Evolutionary conservation across 2,888 invertebrate species (phyloP).

Genomic region (Ecliptopera silaceata): DNA sequence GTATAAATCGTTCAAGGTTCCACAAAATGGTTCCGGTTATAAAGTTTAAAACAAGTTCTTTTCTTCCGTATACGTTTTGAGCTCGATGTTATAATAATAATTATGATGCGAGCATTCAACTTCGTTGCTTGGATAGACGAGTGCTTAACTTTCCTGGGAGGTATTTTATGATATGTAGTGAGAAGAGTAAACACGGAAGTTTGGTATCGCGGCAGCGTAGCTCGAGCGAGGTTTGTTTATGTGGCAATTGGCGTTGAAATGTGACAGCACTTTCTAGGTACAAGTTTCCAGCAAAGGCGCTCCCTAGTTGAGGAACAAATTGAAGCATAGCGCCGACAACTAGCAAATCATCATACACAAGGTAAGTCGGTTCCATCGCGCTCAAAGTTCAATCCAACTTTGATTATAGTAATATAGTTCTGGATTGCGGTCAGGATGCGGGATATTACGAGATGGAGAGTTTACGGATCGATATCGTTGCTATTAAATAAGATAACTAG

Average conservation of each 20-base stretch:
- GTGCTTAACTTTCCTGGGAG: constrained; percentile 47
- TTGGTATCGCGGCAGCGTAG: constrained; percentile 61
- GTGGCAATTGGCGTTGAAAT: constrained; percentile 74
- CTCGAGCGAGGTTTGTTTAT: constrained; percentile 69
- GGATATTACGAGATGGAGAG: constrained; percentile 39
- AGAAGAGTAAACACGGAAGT: constrained; percentile 66
- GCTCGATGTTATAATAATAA: constrained; percentile 40
- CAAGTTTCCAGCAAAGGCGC: constrained; percentile 67
- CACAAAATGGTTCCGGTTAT: constrained; percentile 38
- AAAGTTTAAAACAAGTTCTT: constrained; percentile 41
- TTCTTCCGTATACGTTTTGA: constrained; percentile 34
- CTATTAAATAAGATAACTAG: constrained; percentile 21
- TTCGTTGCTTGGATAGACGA: constrained; percentile 43
- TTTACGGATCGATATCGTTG: constrained; percentile 28
- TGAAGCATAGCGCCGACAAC: constrained; percentile 64
- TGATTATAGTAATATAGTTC: constrained; percentile 64
- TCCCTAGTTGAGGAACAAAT: constrained; percentile 68
- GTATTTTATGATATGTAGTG: constrained; percentile 61
- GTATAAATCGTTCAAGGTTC: constrained; percentile 40
- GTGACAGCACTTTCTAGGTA: constrained; percentile 61
- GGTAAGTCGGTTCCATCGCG: constrained; percentile 58
- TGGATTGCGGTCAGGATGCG: constrained; percentile 58
- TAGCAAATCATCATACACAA: constrained; percentile 75
- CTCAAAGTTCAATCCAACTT: constrained; percentile 60
- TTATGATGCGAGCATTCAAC: constrained; percentile 44